Percentiles rank a stretch among this genome's conserved stretches.
These are phyloP conservation scores for Pomacea maculata DNA, from an alignment of 1,140 invertebrate species.

Conservation along the genomic window DNA sequence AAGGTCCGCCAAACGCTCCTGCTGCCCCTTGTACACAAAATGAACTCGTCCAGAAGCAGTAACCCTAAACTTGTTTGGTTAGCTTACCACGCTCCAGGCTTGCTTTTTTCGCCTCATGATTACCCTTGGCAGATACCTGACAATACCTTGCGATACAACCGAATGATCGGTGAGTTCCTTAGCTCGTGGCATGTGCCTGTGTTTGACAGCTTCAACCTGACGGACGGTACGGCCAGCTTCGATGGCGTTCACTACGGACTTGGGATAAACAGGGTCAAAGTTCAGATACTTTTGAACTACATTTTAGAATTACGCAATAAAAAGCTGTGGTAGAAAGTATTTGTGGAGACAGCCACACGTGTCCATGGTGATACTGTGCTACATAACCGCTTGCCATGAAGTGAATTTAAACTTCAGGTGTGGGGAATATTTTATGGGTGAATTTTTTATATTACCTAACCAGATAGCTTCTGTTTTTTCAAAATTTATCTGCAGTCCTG, in stretches of 20 bases:
- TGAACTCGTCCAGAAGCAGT: neutral
- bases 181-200: slow-evolving; percentile 4
- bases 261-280: slow-evolving; percentile 3
- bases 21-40: neutral
- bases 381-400: too few species aligned
- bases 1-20: neutral
- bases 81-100: neutral
- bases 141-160: neutral
- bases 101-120: neutral
- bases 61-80: neutral
- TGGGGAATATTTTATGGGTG: too few species aligned
- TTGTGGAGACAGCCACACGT: too few species aligned
- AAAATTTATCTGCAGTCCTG: too few species aligned
- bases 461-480: too few species aligned
- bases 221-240: slow-evolving; percentile 24
- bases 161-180: neutral
- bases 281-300: slow-evolving; percentile 25
- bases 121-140: too few species aligned
- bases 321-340: neutral
- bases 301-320: neutral
- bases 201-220: slow-evolving; percentile 23
- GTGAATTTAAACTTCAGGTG: too few species aligned
- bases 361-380: too few species aligned
- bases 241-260: slow-evolving; percentile 28
- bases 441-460: too few species aligned